A percentile compares a stretch with the other conserved stretches of the same genome.
Evolutionary conservation across 2,797 vertebrate genomes (phyloP).

Genomic region (Coccyzus lansbergi): DNA sequence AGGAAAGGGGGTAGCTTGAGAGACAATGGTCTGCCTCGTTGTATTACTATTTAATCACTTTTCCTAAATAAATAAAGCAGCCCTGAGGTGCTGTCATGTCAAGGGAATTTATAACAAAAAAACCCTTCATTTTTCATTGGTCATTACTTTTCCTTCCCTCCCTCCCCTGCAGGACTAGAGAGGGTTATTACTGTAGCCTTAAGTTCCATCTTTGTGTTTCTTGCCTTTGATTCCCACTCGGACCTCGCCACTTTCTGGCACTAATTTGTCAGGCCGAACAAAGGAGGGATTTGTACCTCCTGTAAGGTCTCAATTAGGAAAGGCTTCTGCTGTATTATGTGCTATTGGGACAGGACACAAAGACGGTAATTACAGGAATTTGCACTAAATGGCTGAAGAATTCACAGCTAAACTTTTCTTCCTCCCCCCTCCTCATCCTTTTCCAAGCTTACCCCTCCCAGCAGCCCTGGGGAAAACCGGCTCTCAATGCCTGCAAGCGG

Average conservation of each 20-base stretch:
- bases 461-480: conserved; percentile 30
- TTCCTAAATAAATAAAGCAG: conserved; percentile 88
- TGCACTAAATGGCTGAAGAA: conserved; percentile 87
- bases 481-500: conserved; percentile 60
- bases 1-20: conserved; percentile 57
- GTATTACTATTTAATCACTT: conserved; percentile 88
- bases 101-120: conserved; percentile 84
- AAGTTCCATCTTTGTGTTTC: conserved; percentile 87
- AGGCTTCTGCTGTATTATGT: conserved; percentile 84
- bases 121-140: conserved; percentile 78
- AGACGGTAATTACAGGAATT: conserved; percentile 88
- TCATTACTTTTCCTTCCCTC: conserved; percentile 77
- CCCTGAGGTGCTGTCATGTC: conserved; percentile 84
- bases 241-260: conserved; percentile 87
- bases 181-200: conserved; percentile 89
- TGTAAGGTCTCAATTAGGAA: conserved; percentile 87
- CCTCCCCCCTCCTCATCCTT: conserved; percentile 49
- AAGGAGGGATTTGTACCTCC: conserved; percentile 88
- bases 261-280: conserved; percentile 89
- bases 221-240: conserved; percentile 85
- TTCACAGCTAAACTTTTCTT: conserved; percentile 79
- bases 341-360: conserved; percentile 84
- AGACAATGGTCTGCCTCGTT: conserved; percentile 79
- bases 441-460: conserved; percentile 68
- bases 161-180: conserved; percentile 78